A percentile compares a stretch with the other conserved stretches of the same genome.
Conservation (phyloP, 2,888 invertebrate species). For the Lasioglossum malachurum region DNA sequence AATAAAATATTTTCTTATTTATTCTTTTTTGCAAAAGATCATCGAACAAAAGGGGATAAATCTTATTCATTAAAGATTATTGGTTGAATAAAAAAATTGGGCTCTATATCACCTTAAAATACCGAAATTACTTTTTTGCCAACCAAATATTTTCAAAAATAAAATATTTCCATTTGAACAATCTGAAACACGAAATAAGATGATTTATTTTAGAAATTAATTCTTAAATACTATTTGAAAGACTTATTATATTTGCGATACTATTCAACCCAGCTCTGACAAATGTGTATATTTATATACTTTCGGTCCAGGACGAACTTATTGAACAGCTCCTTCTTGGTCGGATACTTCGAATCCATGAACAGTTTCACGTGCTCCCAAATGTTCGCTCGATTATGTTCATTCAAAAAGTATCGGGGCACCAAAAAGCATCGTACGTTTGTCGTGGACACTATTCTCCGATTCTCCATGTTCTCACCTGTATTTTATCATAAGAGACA, state of each 20-base stretch:
- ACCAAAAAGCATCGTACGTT: conserved; percentile 89
- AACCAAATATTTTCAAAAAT: no score
- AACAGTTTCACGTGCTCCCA: conserved; percentile 88
- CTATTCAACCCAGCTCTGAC: neutral
- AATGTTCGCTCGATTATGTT: conserved; percentile 88
- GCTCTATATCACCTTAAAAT: no score
- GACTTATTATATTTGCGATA: neutral
- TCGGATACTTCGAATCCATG: conserved; percentile 87
- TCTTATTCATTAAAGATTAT: no score
- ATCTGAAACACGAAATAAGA: neutral
- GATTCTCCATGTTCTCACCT: conserved; percentile 89
- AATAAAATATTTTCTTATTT: no score
- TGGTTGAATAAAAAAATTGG: no score
- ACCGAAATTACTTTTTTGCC: no score
- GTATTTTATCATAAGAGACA: neutral
- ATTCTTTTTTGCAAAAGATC: no score
- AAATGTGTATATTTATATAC: conserved; percentile 54
- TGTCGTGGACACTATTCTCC: conserved; percentile 89
- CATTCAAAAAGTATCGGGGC: conserved; percentile 90
- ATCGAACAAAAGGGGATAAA: no score
- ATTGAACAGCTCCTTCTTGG: conserved; percentile 86
- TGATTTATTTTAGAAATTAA: no score
- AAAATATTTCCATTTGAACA: no score
- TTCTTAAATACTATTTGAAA: no score
- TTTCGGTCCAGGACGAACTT: conserved; percentile 86